Conservation (phyloP, 2,113 vertebrate genomes). For the Bos indicus region DNA sequence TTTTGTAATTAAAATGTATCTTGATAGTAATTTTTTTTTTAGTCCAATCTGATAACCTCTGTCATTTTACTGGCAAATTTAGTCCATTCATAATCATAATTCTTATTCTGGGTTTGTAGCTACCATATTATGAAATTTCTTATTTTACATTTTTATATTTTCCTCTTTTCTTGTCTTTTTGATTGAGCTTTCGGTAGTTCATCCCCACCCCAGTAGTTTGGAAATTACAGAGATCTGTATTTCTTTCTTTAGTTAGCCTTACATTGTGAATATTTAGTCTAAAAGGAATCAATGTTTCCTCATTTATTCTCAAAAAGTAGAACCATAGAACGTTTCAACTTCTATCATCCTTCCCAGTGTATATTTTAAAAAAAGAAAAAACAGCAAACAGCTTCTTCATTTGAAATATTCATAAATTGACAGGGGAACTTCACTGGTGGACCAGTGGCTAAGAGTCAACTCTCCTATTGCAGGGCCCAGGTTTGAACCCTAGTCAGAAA, state of each 20-base stretch:
- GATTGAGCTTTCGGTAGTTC: not conserved
- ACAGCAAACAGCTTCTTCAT: not conserved
- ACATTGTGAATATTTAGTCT: not conserved
- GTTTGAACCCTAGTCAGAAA: not conserved
- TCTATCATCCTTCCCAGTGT: not conserved
- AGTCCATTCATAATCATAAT: not conserved
- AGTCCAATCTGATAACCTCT: not conserved
- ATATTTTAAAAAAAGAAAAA: not conserved
- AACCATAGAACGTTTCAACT: not conserved
- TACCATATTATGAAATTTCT: not conserved
- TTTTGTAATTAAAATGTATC: not conserved
- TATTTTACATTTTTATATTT: not conserved
- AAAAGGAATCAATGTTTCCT: not conserved
- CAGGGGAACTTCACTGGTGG: not conserved
- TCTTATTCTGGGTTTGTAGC: not conserved
- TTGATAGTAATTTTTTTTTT: not conserved
- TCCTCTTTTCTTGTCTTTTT: not conserved
- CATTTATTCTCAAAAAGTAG: not conserved
- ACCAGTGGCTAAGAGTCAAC: not conserved
- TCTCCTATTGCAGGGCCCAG: not conserved
- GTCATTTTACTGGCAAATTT: not conserved
- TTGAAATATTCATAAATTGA: not conserved
- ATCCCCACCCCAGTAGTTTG: not conserved
- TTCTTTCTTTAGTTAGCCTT: not conserved
- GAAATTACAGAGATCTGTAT: not conserved